Conservation (phyloP, 2,797 vertebrate genomes). For the Enteromius unitaeniatus region DNA sequence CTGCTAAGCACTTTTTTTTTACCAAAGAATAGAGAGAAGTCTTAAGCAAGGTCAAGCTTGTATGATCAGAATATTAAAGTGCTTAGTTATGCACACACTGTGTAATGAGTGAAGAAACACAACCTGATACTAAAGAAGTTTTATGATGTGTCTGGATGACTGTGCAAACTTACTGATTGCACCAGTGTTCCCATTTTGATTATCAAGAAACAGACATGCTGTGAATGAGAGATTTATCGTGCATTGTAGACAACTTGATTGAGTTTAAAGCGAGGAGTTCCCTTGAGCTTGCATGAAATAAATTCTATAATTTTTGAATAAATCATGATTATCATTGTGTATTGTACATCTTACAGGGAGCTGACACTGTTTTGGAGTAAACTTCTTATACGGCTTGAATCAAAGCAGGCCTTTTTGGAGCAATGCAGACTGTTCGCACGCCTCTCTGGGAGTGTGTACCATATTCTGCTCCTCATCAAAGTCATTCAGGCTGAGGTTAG, state of each 20-base stretch:
- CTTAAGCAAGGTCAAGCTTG: too few relatives aligned
- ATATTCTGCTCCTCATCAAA: slow-evolving; percentile 99
- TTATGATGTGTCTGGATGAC: not conserved
- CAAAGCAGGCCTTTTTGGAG: slow-evolving; percentile 91
- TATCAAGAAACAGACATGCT: not conserved
- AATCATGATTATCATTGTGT: not conserved
- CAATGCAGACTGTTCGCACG: slow-evolving; percentile 94
- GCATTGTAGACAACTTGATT: not conserved
- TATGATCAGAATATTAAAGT: not conserved
- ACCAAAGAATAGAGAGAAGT: too few relatives aligned
- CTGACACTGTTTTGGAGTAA: slow-evolving; percentile 99
- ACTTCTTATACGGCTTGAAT: slow-evolving; percentile 93
- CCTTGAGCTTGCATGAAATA: not conserved
- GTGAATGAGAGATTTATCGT: not conserved
- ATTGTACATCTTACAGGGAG: slow-evolving; percentile 84
- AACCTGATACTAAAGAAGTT: not conserved
- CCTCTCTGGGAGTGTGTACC: slow-evolving; percentile 96
- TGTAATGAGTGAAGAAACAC: not conserved
- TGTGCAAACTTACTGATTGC: not conserved
- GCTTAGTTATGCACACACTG: not conserved
- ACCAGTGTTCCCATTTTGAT: not conserved
- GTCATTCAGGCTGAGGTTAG: slow-evolving; percentile 99
- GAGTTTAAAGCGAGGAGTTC: not conserved
- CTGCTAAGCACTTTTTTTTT: not conserved
- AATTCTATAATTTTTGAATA: too few relatives aligned